These are phyloP conservation scores for Diadema setosum DNA, from an alignment of 35 echinoderm and acorn worm species.

Conservation along the genomic window DNA sequence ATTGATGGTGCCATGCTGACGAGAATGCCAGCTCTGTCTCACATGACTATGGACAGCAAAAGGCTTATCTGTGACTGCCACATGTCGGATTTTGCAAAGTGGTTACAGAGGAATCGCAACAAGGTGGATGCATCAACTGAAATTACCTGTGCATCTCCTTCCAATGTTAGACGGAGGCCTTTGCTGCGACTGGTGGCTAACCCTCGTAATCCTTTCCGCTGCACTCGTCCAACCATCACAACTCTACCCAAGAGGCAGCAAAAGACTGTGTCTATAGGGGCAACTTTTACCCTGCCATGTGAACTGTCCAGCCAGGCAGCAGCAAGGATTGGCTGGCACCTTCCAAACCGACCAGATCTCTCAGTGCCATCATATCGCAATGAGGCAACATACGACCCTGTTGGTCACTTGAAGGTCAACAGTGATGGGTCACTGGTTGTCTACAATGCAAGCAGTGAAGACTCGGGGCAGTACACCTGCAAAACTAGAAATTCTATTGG, in stretches of 20 bases:
- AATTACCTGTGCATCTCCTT: slow-evolving; percentile 36
- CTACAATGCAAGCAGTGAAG: not conserved
- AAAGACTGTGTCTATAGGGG: slow-evolving; percentile 12
- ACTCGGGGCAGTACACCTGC: slow-evolving; percentile 38
- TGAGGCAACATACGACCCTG: slow-evolving; percentile 1
- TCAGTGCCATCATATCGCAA: slow-evolving; percentile 1
- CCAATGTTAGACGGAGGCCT: not conserved
- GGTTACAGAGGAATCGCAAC: slow-evolving; percentile 29
- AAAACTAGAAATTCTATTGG: slow-evolving; percentile 39
- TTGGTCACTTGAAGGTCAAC: not conserved
- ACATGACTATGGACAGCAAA: slow-evolving; percentile 57
- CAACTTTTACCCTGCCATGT: slow-evolving; percentile 44
- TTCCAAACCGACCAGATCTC: not conserved
- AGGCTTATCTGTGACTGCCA: slow-evolving; percentile 78
- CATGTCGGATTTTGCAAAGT: slow-evolving; percentile 53
- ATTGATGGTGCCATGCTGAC: slow-evolving; percentile 35
- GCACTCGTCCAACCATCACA: slow-evolving; percentile 38
- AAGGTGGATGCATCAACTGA: slow-evolving; percentile 58
- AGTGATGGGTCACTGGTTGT: slow-evolving; percentile 28
- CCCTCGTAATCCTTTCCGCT: slow-evolving; percentile 33
- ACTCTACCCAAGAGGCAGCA: slow-evolving; percentile 37
- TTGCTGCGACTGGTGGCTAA: slow-evolving; percentile 6
- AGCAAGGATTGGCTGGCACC: slow-evolving; percentile 47
- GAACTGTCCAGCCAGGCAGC: slow-evolving; percentile 13
- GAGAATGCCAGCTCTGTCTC: not conserved